These are phyloP conservation scores for Eulemur macaco DNA, from an alignment of 2,113 vertebrate species.

Conservation along the genomic window DNA sequence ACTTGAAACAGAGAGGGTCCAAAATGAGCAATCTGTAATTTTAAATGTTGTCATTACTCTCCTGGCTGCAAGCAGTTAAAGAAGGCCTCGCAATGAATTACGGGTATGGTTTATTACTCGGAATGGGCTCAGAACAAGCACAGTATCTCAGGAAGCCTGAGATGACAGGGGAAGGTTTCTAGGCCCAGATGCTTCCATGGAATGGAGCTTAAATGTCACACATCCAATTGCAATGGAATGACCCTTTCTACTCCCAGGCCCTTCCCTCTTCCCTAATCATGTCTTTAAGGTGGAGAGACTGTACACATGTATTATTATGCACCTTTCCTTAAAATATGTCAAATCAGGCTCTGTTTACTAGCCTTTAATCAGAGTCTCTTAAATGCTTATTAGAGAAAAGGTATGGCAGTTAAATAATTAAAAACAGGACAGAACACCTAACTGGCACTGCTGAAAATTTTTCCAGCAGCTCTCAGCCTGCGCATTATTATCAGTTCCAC, in stretches of 20 bases:
- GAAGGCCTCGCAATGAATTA: not conserved
- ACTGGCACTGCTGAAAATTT: not conserved
- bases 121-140: not conserved
- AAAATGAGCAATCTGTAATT: conserved; percentile 69
- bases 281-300: not conserved
- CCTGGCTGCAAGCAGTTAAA: not conserved
- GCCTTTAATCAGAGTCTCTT: not conserved
- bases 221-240: not conserved
- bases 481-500: not conserved
- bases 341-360: not conserved
- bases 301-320: not conserved
- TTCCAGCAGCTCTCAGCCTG: not conserved
- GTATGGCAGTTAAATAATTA: not conserved
- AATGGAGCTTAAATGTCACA: not conserved
- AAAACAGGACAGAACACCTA: not conserved
- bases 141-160: not conserved
- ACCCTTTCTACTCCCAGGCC: not conserved
- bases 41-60: conserved; percentile 68
- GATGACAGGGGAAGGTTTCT: not conserved
- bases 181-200: not conserved
- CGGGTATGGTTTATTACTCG: not conserved
- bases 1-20: conserved; percentile 62
- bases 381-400: not conserved
- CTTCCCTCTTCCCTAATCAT: not conserved
- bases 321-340: not conserved